phyloP scores from a whole-genome alignment of 2,797 vertebrate genomes.

The Microchirus variegatus region DNA sequence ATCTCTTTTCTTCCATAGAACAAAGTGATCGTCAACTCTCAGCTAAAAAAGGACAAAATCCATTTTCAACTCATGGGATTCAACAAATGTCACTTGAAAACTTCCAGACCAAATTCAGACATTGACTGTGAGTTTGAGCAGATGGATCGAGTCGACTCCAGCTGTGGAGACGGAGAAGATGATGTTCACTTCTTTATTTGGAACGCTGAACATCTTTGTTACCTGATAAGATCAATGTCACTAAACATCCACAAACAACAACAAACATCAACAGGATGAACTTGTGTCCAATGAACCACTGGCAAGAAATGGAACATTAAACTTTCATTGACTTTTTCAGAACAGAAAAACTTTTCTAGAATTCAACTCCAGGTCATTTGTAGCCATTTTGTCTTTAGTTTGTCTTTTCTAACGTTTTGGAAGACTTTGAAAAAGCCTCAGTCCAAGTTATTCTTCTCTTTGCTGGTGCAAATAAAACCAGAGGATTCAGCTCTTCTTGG shows the following conservation, averaged over 20 bases:
- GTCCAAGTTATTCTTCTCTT: too few species aligned
- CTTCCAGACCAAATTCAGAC: constrained; percentile 1
- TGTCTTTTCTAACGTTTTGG: too few species aligned
- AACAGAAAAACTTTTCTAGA: constrained; percentile 26
- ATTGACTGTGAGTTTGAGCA: neutral
- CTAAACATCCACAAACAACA: constrained; percentile 12
- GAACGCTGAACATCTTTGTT: constrained; percentile 8
- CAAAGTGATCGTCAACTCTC: constrained; percentile 10
- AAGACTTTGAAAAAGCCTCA: too few species aligned
- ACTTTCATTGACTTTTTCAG: constrained; percentile 21
- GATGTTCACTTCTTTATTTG: neutral
- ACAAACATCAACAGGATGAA: too few species aligned
- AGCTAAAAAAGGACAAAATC: constrained; percentile 1
- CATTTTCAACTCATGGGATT: neutral
- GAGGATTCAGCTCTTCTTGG: neutral
- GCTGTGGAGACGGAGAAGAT: constrained; percentile 36
- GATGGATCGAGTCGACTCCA: neutral
- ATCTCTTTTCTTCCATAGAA: constrained; percentile 39
- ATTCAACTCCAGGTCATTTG: neutral
- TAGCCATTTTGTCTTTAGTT: too few species aligned
- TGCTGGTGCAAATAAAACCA: constrained; percentile 6
- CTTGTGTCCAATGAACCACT: constrained; percentile 23
- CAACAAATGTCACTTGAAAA: neutral
- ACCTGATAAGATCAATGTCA: constrained; percentile 35
- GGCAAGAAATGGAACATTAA: constrained; percentile 41